Conservation (phyloP, 53 echinoderm and acorn worm genomes). For the Crossaster papposus region DNA sequence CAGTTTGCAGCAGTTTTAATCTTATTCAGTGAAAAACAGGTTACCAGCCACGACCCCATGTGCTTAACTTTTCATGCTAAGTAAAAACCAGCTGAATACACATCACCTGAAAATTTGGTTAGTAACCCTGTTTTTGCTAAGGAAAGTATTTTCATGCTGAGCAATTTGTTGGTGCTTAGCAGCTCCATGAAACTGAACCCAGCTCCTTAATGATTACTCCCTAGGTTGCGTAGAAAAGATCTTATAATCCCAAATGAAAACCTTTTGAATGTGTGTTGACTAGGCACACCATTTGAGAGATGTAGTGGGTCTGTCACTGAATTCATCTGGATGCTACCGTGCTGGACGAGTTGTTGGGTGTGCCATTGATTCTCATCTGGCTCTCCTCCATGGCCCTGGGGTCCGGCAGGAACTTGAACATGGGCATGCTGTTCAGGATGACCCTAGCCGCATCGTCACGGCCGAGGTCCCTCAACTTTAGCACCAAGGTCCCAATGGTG, state of each 20-base stretch:
- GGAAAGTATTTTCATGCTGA: too few species aligned
- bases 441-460: conserved; percentile 83
- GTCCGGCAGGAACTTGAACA: conserved; percentile 92
- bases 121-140: too few species aligned
- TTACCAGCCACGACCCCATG: too few species aligned
- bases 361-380: conserved; percentile 64
- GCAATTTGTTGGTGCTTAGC: too few species aligned
- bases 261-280: neutral
- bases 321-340: conserved; percentile 90
- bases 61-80: too few species aligned
- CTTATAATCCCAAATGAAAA: neutral
- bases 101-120: too few species aligned
- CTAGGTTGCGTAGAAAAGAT: too few species aligned
- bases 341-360: conserved; percentile 88
- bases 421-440: conserved; percentile 81
- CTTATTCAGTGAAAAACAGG: too few species aligned
- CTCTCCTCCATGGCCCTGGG: conserved; percentile 79
- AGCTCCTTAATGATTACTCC: too few species aligned
- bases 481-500: conserved; percentile 81
- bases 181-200: too few species aligned
- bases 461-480: conserved; percentile 80
- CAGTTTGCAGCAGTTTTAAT: too few species aligned
- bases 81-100: too few species aligned
- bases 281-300: neutral
- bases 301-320: neutral